These are phyloP conservation scores for Tiliqua scincoides DNA, from an alignment of 2,113 vertebrate species.

Conservation along the genomic window DNA sequence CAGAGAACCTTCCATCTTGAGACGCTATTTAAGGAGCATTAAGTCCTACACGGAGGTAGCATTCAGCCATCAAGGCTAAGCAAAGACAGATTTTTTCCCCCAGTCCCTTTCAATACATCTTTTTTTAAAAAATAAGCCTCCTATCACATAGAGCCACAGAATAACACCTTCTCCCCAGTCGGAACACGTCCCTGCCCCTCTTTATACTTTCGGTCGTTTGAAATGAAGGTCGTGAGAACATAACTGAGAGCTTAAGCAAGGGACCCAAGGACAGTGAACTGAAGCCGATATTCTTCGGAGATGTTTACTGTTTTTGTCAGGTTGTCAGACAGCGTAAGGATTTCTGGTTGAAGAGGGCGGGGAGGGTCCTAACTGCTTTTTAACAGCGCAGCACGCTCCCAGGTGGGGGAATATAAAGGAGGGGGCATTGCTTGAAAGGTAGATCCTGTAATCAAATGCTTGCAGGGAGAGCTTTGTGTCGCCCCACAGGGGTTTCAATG, in stretches of 20 bases:
- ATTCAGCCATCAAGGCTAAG: too few relatives aligned
- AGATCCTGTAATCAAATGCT: background rate
- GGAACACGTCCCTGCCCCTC: accelerated
- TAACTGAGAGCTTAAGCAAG: accelerated
- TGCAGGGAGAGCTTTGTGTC: too few relatives aligned
- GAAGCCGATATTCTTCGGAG: background rate
- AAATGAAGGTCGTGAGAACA: background rate
- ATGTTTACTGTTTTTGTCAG: background rate
- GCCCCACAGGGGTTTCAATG: too few relatives aligned
- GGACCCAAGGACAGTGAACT: background rate
- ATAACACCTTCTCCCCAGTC: background rate
- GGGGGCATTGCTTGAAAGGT: accelerated
- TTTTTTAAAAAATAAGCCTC: too few relatives aligned
- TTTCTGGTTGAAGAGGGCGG: background rate
- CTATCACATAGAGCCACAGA: background rate
- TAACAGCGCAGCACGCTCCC: accelerated
- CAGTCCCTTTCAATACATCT: too few relatives aligned
- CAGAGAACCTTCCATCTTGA: too few relatives aligned
- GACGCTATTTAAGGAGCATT: too few relatives aligned
- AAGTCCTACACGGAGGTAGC: too few relatives aligned
- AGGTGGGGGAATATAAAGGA: background rate
- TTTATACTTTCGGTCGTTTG: background rate
- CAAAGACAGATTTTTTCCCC: too few relatives aligned
- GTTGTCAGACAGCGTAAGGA: background rate
- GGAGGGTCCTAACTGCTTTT: background rate